Conservation (phyloP, 2,113 vertebrate species). For the Rhinolophus sinicus region DNA sequence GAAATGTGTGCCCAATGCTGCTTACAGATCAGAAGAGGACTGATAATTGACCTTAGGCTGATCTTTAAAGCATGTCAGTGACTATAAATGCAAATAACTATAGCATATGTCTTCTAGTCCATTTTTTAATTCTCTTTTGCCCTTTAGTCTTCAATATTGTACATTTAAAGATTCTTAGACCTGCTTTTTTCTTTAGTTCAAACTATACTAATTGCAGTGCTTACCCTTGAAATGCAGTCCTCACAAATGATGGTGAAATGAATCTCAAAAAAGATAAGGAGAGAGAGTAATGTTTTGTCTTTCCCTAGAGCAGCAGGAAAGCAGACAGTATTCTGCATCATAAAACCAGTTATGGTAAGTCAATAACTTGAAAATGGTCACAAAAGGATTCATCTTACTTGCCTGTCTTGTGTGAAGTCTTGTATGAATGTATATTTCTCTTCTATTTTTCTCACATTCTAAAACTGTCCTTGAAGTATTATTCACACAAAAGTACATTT, state of each 20-base stretch:
- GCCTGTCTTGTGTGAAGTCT: background rate
- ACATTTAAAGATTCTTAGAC: background rate
- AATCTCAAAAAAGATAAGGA: background rate
- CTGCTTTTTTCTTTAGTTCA: background rate
- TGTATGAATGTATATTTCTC: background rate
- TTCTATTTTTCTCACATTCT: background rate
- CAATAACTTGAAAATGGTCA: background rate
- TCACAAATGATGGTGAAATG: background rate
- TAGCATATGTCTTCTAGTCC: background rate
- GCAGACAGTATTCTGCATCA: background rate
- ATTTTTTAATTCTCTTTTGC: background rate
- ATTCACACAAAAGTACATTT: background rate
- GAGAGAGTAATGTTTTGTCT: background rate
- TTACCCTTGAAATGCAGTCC: background rate
- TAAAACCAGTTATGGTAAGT: background rate
- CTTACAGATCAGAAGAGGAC: background rate
- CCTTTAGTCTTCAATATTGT: background rate
- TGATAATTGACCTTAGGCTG: background rate
- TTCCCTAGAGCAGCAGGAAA: background rate
- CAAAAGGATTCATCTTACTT: background rate
- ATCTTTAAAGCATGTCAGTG: background rate
- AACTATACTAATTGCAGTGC: background rate
- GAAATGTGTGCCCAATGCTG: background rate
- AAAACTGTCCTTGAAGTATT: background rate
- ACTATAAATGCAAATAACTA: background rate